These are phyloP conservation scores for Crotalus tigris DNA, from an alignment of 2,113 vertebrate species.

Conservation along the genomic window DNA sequence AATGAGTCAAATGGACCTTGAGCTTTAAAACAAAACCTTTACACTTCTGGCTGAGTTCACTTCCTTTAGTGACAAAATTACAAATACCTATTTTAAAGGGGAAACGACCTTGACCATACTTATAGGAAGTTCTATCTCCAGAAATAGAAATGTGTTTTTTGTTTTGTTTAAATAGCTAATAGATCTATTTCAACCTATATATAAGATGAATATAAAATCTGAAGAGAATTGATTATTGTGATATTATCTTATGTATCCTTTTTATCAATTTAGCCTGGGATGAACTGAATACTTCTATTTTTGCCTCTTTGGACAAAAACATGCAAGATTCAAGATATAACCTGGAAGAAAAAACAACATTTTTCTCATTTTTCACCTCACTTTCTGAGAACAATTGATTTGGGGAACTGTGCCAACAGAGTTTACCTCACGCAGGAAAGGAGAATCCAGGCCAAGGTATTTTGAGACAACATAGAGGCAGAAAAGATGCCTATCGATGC, in stretches of 20 bases:
- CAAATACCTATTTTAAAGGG: neutral
- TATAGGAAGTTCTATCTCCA: neutral
- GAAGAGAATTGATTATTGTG: too few species aligned
- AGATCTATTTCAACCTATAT: neutral
- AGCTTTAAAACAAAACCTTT: neutral
- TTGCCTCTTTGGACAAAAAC: neutral
- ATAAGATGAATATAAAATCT: neutral
- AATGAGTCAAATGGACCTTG: neutral
- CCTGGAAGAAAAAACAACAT: neutral
- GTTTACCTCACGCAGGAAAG: conserved; percentile 85
- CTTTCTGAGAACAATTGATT: neutral
- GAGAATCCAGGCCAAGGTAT: conserved; percentile 80
- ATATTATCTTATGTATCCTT: too few species aligned
- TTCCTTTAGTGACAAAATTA: neutral
- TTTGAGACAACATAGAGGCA: conserved; percentile 92
- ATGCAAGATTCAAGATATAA: neutral
- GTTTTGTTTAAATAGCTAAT: neutral
- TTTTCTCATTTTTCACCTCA: neutral
- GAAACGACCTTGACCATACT: neutral
- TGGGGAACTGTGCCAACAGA: neutral
- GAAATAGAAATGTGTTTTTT: neutral
- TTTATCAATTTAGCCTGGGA: too few species aligned
- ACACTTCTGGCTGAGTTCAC: neutral
- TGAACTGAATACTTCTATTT: neutral
- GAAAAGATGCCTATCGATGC: conserved; percentile 94